Base-by-base conservation (phyloP, 2,888 invertebrate species). In the Oligia strigilis region DNA sequence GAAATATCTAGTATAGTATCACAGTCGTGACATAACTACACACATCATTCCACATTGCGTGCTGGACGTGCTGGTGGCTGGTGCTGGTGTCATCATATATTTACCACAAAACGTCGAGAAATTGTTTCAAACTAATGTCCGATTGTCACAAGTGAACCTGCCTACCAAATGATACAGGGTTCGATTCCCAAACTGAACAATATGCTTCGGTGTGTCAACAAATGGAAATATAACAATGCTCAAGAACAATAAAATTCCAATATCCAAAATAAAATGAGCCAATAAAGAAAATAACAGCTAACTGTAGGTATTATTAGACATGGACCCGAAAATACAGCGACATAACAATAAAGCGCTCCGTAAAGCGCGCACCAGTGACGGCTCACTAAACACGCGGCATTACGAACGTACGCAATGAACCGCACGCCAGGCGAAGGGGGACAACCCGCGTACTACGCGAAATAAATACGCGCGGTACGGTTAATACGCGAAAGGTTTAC, bases 321-420 rank as follows among this genome's bases (percentile, higher is more conserved):
- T 36, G 66, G 46, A 49, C 40, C 66, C 58, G 23, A 82, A 75
- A 69, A 82, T 65, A 72, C 66, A 75, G 46, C 77, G 49, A 75
- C 72, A 64, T 78, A 83, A 86, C 83, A 75, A 75, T 82, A 66
- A 62, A 66, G 43, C 70, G 86, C 75, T 73, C 58, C 70, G 73
- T 85, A 77, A 72, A 82, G 67, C 77, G 64, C 74, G 67, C 74
- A 64, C 73, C 85, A 81, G 13, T 46, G 55, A 77, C 75, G 86
- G 72, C 78, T 86, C 86, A 84, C 82, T 77, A 75, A 75, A 82
- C 65, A 66, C 70, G 75, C 60, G 75, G 52, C 72, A 74, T n/a
- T 55, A 62, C 76, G 43, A 60, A 65, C 82, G 64, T 19, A 36
- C 71, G 62, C 81, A 81, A 58, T 72, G 72, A 65, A 73, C 84